A percentile compares a stretch with the other conserved stretches of the same genome.
Conservation (phyloP, 2,888 invertebrate species). For the Catonia carolina region DNA sequence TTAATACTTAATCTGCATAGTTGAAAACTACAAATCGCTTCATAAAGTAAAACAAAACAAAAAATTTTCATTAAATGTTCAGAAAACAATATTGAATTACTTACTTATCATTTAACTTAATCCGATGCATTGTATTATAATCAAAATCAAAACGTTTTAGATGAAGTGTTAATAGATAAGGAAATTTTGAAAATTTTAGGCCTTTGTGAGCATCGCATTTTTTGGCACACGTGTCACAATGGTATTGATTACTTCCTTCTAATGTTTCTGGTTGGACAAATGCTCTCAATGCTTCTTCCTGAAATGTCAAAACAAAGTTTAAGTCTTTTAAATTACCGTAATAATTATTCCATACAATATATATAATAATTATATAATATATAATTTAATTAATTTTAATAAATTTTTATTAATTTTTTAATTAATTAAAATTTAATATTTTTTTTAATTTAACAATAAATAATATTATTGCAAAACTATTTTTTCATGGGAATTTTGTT, state of each 20-base stretch:
- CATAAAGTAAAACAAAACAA: no score
- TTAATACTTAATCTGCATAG: no score
- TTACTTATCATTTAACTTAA: slow-evolving; percentile 80
- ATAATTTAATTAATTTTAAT: not conserved
- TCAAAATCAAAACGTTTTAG: slow-evolving; percentile 87
- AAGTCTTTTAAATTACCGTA: not conserved
- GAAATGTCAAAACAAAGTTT: slow-evolving; percentile 30
- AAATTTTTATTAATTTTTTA: no score
- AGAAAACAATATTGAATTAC: no score
- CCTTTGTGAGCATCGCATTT: slow-evolving; percentile 88
- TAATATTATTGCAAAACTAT: no score
- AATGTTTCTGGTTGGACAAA: slow-evolving; percentile 80
- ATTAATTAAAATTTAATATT: no score
- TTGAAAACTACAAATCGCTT: no score
- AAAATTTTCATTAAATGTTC: no score
- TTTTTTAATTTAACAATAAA: no score
- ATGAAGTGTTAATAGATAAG: slow-evolving; percentile 78
- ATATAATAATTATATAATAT: slow-evolving; percentile 8
- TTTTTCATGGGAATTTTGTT: no score
- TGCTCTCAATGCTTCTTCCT: slow-evolving; percentile 74
- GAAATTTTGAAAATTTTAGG: slow-evolving; percentile 76
- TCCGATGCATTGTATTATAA: slow-evolving; percentile 72
- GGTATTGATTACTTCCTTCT: slow-evolving; percentile 78
- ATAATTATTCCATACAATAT: not conserved
- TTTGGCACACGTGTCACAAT: slow-evolving; percentile 77